Conservation (phyloP, 92 coral and sea anemone genomes). For the Pocillopora grandis region DNA sequence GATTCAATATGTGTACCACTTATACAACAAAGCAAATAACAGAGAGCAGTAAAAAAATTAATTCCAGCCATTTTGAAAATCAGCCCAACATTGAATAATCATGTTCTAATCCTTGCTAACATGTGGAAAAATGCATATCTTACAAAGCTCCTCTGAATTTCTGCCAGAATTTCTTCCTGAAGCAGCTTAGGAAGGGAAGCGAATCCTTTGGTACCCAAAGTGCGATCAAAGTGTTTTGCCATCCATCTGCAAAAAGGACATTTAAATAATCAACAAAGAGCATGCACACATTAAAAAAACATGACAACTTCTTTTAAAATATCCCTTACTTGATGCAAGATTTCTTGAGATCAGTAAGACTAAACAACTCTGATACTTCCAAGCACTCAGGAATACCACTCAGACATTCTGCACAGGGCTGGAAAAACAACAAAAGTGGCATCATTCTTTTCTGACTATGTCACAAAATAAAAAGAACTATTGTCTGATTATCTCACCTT, state of each 20-base stretch:
- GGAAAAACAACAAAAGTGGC: neutral
- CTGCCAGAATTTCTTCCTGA: conserved; percentile 64
- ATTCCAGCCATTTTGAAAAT: too few species aligned
- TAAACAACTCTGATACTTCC: conserved; percentile 65
- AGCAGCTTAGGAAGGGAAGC: conserved; percentile 46
- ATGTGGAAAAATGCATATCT: neutral
- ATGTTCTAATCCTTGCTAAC: too few species aligned
- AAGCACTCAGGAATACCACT: conserved; percentile 66
- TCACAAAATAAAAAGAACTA: neutral
- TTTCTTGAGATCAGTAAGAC: conserved; percentile 58
- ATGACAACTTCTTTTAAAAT: neutral
- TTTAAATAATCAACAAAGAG: neutral
- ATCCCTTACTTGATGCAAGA: conserved; percentile 62
- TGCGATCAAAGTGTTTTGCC: conserved; percentile 74
- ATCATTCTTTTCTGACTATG: too few species aligned
- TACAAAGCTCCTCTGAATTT: conserved; percentile 54
- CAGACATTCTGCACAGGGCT: conserved; percentile 78
- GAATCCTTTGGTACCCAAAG: conserved; percentile 62
- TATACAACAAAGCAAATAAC: too few species aligned
- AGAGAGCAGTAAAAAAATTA: too few species aligned
- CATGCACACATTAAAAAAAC: neutral
- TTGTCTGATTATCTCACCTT: conserved; percentile 49
- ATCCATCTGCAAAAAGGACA: conserved; percentile 61
- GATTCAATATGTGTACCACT: too few species aligned
- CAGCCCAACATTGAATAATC: too few species aligned